phyloP scores from a whole-genome alignment of 1,140 invertebrate genomes.

The Oreohelix idahoensis region DNA sequence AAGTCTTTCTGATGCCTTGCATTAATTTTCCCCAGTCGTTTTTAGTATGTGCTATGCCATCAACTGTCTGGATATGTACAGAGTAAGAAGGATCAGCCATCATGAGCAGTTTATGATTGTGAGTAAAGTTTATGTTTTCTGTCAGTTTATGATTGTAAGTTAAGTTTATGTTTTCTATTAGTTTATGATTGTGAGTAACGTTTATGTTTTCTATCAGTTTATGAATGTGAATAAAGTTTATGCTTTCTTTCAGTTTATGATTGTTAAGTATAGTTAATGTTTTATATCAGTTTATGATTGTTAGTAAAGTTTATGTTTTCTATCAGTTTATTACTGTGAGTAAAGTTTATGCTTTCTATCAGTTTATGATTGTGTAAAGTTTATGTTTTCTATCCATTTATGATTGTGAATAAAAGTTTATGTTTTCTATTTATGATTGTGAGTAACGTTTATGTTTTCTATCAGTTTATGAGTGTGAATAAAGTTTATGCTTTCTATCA shows the following conservation, averaged over 20 bases:
- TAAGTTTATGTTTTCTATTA: constrained; percentile 8
- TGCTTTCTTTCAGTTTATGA: constrained; percentile 57
- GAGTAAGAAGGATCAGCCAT: constrained; percentile 59
- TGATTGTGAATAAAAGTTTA: no score
- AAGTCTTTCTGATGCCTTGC: neutral
- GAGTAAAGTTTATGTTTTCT: constrained; percentile 30
- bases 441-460: no score
- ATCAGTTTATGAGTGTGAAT: no score
- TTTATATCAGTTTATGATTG: neutral
- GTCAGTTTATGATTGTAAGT: neutral
- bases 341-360: neutral
- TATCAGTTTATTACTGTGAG: constrained; percentile 41
- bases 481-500: no score
- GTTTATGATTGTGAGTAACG: constrained; percentile 67
- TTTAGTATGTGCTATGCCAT: constrained; percentile 61
- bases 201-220: neutral
- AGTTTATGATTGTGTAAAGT: no score
- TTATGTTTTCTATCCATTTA: no score
- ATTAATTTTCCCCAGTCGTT: constrained; percentile 50
- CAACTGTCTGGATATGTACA: constrained; percentile 55
- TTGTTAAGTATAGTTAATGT: constrained; percentile 53
- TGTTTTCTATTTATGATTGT: no score
- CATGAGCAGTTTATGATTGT: constrained; percentile 71
- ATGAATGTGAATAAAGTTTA: no score
- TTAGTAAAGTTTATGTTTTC: neutral